These are phyloP conservation scores for Atherix ibis DNA, from an alignment of 2,888 invertebrate species.

Conservation along the genomic window DNA sequence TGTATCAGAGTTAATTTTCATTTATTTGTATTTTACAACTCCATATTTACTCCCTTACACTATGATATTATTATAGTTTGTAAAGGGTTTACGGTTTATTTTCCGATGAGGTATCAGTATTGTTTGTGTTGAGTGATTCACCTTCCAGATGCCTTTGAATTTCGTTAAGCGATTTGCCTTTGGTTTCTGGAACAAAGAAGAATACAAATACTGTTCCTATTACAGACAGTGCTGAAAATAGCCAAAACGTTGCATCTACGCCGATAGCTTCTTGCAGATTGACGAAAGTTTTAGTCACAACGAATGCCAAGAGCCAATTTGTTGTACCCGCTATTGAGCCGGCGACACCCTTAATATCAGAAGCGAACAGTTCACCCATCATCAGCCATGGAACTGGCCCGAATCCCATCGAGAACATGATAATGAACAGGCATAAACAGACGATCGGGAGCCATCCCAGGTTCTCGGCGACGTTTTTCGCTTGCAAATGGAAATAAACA, in stretches of 20 bases:
- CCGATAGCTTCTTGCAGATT: slow-evolving; percentile 41
- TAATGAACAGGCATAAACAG: slow-evolving; percentile 57
- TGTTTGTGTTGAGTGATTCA: slow-evolving; percentile 1
- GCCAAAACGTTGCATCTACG: slow-evolving; percentile 52
- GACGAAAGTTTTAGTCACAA: slow-evolving; percentile 59
- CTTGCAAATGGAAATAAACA: slow-evolving; percentile 44
- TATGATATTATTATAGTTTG: too few relatives aligned
- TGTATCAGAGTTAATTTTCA: too few relatives aligned
- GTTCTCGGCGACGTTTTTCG: slow-evolving; percentile 29
- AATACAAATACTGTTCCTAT: slow-evolving; percentile 51
- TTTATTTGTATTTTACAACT: too few relatives aligned
- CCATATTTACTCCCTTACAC: too few relatives aligned
- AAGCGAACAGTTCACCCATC: slow-evolving; percentile 64
- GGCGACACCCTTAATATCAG: slow-evolving; percentile 61
- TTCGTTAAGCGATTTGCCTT: slow-evolving; percentile 31
- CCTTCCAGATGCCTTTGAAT: slow-evolving; percentile 25
- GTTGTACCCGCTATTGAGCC: slow-evolving; percentile 63
- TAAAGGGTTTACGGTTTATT: too few relatives aligned
- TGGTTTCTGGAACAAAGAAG: slow-evolving; percentile 43
- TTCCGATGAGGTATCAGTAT: too few relatives aligned
- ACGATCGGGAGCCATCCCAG: slow-evolving; percentile 61
- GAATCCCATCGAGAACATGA: slow-evolving; percentile 68
- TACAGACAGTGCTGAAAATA: slow-evolving; percentile 51
- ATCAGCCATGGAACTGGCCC: slow-evolving; percentile 72
- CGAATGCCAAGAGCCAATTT: slow-evolving; percentile 68